Percentiles rank a stretch among this genome's conserved stretches.
phyloP scores from a whole-genome alignment of 92 coral and sea anemone species.

The Parazoanthus swiftii region DNA sequence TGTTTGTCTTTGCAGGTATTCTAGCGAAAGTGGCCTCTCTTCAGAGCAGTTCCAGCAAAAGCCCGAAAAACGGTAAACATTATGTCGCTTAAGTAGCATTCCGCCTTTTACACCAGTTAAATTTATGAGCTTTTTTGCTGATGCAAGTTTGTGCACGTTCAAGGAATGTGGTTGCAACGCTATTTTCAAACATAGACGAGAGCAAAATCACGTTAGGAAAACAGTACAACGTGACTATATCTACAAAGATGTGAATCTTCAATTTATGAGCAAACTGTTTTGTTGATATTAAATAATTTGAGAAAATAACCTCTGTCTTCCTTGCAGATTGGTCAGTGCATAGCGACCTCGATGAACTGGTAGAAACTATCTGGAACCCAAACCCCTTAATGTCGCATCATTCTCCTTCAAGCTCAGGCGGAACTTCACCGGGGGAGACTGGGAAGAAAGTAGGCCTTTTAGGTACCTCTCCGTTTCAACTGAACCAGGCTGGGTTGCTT shows the following conservation, averaged over 20 bases:
- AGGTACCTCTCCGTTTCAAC: constrained; percentile 82
- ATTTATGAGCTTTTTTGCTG: not conserved
- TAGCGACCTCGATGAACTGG: constrained; percentile 33
- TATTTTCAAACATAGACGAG: not conserved
- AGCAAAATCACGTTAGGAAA: not conserved
- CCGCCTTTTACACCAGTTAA: not conserved
- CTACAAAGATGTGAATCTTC: not conserved
- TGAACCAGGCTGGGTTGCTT: constrained; percentile 78
- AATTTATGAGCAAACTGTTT: not conserved
- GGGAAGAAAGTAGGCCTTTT: constrained; percentile 76
- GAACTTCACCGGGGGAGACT: constrained; percentile 56
- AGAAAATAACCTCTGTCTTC: not conserved
- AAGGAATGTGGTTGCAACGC: too few species aligned
- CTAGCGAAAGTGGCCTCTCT: constrained; percentile 95
- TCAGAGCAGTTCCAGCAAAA: constrained; percentile 69
- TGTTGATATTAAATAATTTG: not conserved
- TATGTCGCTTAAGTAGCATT: not conserved
- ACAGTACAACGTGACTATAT: not conserved
- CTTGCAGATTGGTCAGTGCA: constrained; percentile 43
- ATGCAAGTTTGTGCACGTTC: not conserved
- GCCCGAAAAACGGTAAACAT: constrained; percentile 63
- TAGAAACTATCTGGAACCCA: constrained; percentile 41
- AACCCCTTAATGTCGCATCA: constrained; percentile 40
- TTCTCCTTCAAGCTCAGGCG: constrained; percentile 42
- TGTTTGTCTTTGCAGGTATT: constrained; percentile 65